Evolutionary conservation across 2,888 invertebrate genomes (phyloP).

Genomic region (Sinotaia quadrata): DNA sequence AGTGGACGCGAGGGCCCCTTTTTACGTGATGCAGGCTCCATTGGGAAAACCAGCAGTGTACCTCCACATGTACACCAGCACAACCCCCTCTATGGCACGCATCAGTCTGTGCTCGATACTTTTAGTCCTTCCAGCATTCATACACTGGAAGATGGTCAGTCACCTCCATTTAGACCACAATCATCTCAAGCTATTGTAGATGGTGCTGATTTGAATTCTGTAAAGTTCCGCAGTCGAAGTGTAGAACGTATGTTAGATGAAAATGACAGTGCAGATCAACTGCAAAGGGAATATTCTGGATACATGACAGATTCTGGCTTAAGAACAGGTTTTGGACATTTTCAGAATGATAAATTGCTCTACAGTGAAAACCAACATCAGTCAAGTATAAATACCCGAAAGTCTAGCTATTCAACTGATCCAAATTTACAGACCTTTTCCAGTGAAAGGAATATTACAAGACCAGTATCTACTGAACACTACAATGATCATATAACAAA

Average conservation of each 20-base stretch:
- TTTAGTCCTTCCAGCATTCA: neutral
- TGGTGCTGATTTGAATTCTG: neutral
- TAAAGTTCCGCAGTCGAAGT: constrained; percentile 35
- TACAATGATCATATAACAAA: neutral
- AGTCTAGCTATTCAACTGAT: neutral
- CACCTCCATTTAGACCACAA: constrained; percentile 3
- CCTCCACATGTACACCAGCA: neutral
- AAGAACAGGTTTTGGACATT: neutral
- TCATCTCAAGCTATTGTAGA: constrained; percentile 34
- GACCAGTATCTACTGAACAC: neutral
- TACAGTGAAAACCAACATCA: too few relatives aligned
- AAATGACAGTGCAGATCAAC: neutral
- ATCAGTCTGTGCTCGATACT: neutral
- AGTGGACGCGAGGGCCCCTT: constrained; percentile 46
- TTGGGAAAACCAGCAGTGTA: constrained; percentile 22
- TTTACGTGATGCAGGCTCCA: constrained; percentile 29
- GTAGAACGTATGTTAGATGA: constrained; percentile 37
- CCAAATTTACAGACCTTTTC: neutral
- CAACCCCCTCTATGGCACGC: constrained; percentile 4
- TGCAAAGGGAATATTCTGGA: constrained; percentile 22
- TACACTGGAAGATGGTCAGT: neutral
- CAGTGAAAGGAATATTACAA: neutral
- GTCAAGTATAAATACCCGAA: too few relatives aligned
- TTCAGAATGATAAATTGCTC: neutral
- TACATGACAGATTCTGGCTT: constrained; percentile 34